Percentiles rank a stretch among this genome's conserved stretches.
Evolutionary conservation across 2,797 vertebrate species (phyloP).

Genomic region (Sebastes taczanowskii): DNA sequence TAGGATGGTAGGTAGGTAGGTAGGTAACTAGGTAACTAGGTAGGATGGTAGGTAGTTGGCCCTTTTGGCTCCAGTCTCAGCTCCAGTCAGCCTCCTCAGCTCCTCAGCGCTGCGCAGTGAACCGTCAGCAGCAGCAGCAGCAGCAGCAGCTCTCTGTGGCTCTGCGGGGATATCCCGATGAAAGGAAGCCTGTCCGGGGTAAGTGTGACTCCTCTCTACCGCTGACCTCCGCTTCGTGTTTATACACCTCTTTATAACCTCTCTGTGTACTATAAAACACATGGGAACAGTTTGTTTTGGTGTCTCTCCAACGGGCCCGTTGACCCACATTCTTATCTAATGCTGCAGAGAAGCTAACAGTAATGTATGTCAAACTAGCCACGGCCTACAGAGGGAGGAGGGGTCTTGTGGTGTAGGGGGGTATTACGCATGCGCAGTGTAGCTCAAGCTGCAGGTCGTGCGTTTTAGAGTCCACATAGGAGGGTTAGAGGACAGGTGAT

Average conservation of each 20-base stretch:
- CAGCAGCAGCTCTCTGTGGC: slow-evolving; percentile 55
- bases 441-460: no score
- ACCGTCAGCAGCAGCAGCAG: slow-evolving; percentile 71
- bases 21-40: slow-evolving; percentile 24
- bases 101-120: slow-evolving; percentile 66
- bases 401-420: no score
- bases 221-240: neutral
- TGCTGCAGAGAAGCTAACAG: slow-evolving; percentile 43
- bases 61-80: slow-evolving; percentile 70
- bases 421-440: no score
- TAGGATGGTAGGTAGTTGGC: no score
- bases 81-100: slow-evolving; percentile 52
- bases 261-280: neutral
- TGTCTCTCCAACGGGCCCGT: slow-evolving; percentile 59
- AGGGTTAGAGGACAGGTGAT: no score
- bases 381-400: no score
- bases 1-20: no score
- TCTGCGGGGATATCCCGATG: slow-evolving; percentile 69
- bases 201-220: slow-evolving; percentile 50
- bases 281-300: slow-evolving; percentile 11
- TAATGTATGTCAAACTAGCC: no score
- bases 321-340: slow-evolving; percentile 80
- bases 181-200: slow-evolving; percentile 50
- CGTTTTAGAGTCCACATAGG: no score
- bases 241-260: neutral